Evolutionary conservation across 2,113 vertebrate genomes (phyloP).

Genomic region (Rhea americana): DNA sequence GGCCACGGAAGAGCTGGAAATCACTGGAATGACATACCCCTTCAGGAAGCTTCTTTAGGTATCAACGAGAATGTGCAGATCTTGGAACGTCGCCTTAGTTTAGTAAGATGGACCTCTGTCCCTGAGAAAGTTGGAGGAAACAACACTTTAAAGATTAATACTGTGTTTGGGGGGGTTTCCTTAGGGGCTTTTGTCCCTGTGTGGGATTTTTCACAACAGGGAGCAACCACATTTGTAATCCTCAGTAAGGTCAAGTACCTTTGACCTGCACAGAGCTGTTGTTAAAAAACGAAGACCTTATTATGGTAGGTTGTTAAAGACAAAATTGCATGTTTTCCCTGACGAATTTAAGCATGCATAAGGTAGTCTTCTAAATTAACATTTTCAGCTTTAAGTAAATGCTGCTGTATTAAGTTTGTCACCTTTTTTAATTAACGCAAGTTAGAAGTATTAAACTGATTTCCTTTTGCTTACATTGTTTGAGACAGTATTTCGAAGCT

Average conservation of each 20-base stretch:
- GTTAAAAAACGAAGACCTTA: not conserved
- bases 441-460: not conserved
- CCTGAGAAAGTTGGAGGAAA: not conserved
- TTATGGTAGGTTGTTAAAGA: not conserved
- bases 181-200: not conserved
- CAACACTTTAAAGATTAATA: not conserved
- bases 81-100: not conserved
- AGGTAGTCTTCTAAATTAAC: not conserved
- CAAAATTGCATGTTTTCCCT: not conserved
- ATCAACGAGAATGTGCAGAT: not conserved
- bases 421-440: not conserved
- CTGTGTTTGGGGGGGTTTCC: not conserved
- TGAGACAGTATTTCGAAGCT: not conserved
- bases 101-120: not conserved
- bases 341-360: not conserved
- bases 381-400: not conserved
- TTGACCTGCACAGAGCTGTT: not conserved
- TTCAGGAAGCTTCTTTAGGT: not conserved
- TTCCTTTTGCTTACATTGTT: not conserved
- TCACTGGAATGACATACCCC: not conserved
- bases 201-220: slow-evolving; percentile 6
- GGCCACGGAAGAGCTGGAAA: not conserved
- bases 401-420: not conserved
- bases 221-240: slow-evolving; percentile 20
- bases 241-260: slow-evolving; percentile 9